Evolutionary conservation across 2,113 vertebrate genomes (phyloP).

Genomic region (Leucopsar rothschildi): DNA sequence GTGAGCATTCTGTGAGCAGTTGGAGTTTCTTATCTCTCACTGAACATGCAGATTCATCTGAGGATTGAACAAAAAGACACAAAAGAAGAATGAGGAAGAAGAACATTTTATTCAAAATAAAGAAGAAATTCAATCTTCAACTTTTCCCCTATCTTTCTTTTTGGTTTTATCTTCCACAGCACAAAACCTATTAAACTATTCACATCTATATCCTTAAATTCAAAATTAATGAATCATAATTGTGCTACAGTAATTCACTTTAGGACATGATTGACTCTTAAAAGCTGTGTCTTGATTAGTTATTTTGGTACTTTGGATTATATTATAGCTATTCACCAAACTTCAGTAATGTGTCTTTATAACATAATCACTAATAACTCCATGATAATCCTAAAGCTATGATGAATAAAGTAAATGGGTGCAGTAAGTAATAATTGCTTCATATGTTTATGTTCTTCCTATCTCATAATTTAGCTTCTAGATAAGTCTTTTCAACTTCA

Average conservation of each 20-base stretch:
- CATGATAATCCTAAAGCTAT: neutral
- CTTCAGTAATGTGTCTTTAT: neutral
- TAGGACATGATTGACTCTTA: neutral
- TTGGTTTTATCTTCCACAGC: neutral
- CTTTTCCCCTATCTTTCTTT: neutral
- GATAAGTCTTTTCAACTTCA: neutral
- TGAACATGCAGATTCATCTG: neutral
- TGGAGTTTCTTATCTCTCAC: neutral
- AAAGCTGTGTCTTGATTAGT: neutral
- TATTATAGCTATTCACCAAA: neutral
- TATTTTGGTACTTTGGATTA: constrained; percentile 10
- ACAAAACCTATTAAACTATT: neutral
- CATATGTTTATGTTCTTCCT: neutral
- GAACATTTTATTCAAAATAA: neutral
- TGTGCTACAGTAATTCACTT: neutral
- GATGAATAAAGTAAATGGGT: neutral
- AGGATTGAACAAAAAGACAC: neutral
- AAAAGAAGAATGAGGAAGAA: neutral
- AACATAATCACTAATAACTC: neutral
- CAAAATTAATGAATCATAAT: neutral
- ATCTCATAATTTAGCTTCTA: neutral
- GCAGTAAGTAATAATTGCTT: neutral
- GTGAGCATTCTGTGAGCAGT: neutral
- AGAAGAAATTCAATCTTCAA: neutral
- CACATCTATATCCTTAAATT: neutral